phyloP scores from a whole-genome alignment of 2,113 vertebrate species.

The Speoplatyrhinus poulsoni region DNA sequence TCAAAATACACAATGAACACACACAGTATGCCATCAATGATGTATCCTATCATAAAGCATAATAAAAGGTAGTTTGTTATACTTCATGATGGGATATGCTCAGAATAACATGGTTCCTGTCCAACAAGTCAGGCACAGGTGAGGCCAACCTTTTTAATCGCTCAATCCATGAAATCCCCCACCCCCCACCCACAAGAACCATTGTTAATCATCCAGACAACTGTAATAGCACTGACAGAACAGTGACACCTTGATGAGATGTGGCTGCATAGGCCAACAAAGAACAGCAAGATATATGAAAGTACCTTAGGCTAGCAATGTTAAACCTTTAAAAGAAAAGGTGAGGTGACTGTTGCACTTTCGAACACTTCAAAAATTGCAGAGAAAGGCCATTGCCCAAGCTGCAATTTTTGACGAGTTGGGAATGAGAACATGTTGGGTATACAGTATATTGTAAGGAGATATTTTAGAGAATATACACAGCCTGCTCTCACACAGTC shows the following conservation, averaged over 20 bases:
- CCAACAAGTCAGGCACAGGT: not conserved
- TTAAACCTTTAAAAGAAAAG: constrained; percentile 43
- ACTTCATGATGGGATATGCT: not conserved
- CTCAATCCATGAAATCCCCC: constrained; percentile 21
- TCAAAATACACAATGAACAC: not conserved
- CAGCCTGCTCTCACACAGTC: too few species aligned
- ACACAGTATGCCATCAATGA: not conserved
- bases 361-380: too few species aligned
- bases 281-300: constrained; percentile 7
- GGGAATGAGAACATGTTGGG: not conserved
- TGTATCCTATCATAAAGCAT: not conserved
- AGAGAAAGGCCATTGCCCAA: too few species aligned
- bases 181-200: too few species aligned
- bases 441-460: not conserved
- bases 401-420: too few species aligned
- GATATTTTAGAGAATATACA: too few species aligned
- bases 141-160: constrained; percentile 28
- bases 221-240: constrained; percentile 38
- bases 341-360: constrained; percentile 1
- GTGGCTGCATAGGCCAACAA: constrained; percentile 23
- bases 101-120: not conserved
- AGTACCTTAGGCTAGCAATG: constrained; percentile 34
- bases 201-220: not conserved
- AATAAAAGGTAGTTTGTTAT: not conserved
- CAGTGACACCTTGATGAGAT: constrained; percentile 35